Base-by-base conservation (phyloP, 1,140 invertebrate genomes). In the Dermatophagoides farinae region DNA sequence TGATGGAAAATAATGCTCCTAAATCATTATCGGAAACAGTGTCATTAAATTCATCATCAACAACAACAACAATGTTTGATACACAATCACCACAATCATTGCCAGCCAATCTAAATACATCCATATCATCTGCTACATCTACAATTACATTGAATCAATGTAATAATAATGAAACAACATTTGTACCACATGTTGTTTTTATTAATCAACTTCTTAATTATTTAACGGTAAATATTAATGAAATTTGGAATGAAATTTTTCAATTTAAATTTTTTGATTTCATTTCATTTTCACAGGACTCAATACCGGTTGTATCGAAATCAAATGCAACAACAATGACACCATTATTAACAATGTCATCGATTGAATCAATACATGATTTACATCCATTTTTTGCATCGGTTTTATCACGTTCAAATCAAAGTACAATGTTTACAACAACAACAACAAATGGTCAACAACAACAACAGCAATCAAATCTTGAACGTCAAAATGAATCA, bases 121-220 rank as follows among this genome's bases (percentile, higher is more conserved):
- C 31, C 2, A 4, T 8, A 31, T 31, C 31, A 31, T 31, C 31
- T 31, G 2, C 2, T 31, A 4, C 31, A 31, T 31, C 31, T 31
- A 31, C 31, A 31, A 31, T 31, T 31, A 31, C 31, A 31, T 16
- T 43, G 4, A 43, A 43, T 43, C 41, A 43, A 16, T 16, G 12
- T 16, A 43, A 43, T 43, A 50, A 50, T 25, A 14, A 20, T 50
- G 47, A 12, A 41, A 2, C 53, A 18, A 55, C 14, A 14, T 55
- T 55, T 55, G 39, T 55, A 4, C 53, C 53, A 18, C 53, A 55
- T 25, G 22, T 55, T 23, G 53, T 55, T 23, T 55, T 55, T 38
- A 12, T 55, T 14, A 55, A 55, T 23, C 14, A 23, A 39, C 6
- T 55, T 38, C 23, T 55, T 12, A 55, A 55, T 44, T 55, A 55